Evolutionary conservation across 2,113 vertebrate species (phyloP), one percentile per base, ranked within the genome.

Genomic region (Larimichthys polyactis): DNA sequence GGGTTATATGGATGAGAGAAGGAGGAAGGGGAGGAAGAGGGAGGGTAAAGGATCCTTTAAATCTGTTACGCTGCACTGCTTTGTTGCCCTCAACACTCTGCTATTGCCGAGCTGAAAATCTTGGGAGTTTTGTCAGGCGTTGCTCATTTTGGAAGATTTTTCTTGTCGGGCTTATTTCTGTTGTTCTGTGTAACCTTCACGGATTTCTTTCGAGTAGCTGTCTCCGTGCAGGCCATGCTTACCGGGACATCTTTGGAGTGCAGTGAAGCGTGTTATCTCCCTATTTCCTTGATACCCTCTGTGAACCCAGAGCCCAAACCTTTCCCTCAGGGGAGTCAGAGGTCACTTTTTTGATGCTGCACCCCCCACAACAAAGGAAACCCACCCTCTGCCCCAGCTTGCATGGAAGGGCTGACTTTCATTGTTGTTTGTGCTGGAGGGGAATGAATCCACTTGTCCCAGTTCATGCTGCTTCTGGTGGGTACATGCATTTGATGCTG

Each of bases 361-460:
- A 70, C 78, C 57, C 57, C 40, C 74, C 76, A 81, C 80, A 90
- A 92, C 81, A 90, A 90, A 89, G 78, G 55, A 55, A 84, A 66
- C 58, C 82, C 86, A 63, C n/a, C 71, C 77, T 79, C 75, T 40
- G 36, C 9, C 52, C 11, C 29, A 54, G 46, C 65, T 65, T n/a
- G 49, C 36, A 64, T 0, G 10, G 76, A 66, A 36, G 82, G 78
- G 79, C 51, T 58, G 71, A 36, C 22, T 62, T 36, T 58, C 66
- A 84, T 79, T 79, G 68, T 73, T 65, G 54, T 73, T 71, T 58
- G 32, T n/a, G 63, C 82, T 75, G 59, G 60, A 87, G 80, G 72
- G 82, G 78, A 80, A 82, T 64, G 75, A 85, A 81, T 85, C 75
- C 54, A 63, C 60, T 48, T 62, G 88, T 79, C 85, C 86, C 78